Conservation (phyloP, 2,888 invertebrate species). For the Cantharis rufa region DNA sequence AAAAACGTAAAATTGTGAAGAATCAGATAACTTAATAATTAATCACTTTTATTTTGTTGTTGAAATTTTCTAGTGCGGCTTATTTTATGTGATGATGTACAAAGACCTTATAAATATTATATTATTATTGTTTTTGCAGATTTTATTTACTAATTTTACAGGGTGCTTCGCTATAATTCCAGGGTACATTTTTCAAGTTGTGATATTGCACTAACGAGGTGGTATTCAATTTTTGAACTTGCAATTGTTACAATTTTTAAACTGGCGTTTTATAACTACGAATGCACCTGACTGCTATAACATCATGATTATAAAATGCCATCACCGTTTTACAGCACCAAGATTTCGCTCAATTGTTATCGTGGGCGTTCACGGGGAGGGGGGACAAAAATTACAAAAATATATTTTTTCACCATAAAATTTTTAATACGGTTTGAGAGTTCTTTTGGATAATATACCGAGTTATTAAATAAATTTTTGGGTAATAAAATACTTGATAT, state of each 20-base stretch:
- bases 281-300: no score
- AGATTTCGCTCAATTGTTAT: neutral
- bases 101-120: conserved; percentile 6
- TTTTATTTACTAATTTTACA: neutral
- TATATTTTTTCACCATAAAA: neutral
- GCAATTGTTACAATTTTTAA: neutral
- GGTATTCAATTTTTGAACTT: neutral
- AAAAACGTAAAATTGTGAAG: conserved; percentile 45
- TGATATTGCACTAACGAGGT: neutral
- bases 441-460: neutral
- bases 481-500: neutral
- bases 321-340: neutral
- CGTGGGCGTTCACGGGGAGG: neutral
- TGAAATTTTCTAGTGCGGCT: conserved; percentile 21
- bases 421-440: neutral
- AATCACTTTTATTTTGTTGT: conserved; percentile 18
- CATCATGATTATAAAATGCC: no score
- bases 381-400: neutral
- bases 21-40: conserved; percentile 12
- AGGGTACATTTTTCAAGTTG: neutral
- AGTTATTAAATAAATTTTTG: no score
- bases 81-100: conserved; percentile 18
- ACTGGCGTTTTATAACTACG: no score
- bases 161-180: neutral
- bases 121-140: neutral